These are phyloP conservation scores for Muraenolepis orangiensis DNA, from an alignment of 2,797 vertebrate genomes.

Conservation along the genomic window DNA sequence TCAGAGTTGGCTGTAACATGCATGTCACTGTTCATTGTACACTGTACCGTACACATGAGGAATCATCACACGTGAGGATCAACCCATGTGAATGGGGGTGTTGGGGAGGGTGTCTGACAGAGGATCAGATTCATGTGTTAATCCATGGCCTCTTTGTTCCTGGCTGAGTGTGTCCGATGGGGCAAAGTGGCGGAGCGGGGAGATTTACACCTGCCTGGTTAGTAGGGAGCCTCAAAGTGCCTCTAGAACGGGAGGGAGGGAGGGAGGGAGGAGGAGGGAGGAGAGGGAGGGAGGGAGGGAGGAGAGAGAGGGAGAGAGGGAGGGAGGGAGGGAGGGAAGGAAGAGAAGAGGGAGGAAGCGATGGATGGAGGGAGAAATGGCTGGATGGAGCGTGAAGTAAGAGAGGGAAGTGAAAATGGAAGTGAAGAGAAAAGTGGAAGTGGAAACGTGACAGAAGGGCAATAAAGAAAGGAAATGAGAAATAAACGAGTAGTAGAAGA, in stretches of 20 bases:
- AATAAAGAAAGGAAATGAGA: no score
- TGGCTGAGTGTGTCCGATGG: slow-evolving; percentile 47
- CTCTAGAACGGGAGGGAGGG: slow-evolving; percentile 16
- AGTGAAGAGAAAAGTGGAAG: slow-evolving; percentile 18
- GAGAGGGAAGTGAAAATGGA: slow-evolving; percentile 3
- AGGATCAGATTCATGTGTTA: slow-evolving; percentile 57
- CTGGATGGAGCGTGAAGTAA: slow-evolving; percentile 20
- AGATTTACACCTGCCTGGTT: slow-evolving; percentile 57
- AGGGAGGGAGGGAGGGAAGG: slow-evolving; percentile 23
- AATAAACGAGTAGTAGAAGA: no score
- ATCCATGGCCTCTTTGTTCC: slow-evolving; percentile 62
- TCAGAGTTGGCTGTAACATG: no score
- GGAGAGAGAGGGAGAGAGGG: slow-evolving; percentile 6
- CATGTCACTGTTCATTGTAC: no score
- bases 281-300: slow-evolving; percentile 32
- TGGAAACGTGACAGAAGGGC: neutral
- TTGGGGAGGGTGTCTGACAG: neutral
- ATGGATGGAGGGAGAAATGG: neutral
- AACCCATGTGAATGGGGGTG: no score
- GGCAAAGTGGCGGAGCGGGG: slow-evolving; percentile 54
- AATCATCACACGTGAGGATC: no score
- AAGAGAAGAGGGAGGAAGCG: neutral
- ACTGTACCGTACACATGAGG: no score
- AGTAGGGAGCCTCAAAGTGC: slow-evolving; percentile 33
- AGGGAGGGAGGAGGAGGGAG: slow-evolving; percentile 6